These are phyloP conservation scores for Pardosa pseudoannulata DNA, from an alignment of 2,888 invertebrate genomes.

Conservation along the genomic window DNA sequence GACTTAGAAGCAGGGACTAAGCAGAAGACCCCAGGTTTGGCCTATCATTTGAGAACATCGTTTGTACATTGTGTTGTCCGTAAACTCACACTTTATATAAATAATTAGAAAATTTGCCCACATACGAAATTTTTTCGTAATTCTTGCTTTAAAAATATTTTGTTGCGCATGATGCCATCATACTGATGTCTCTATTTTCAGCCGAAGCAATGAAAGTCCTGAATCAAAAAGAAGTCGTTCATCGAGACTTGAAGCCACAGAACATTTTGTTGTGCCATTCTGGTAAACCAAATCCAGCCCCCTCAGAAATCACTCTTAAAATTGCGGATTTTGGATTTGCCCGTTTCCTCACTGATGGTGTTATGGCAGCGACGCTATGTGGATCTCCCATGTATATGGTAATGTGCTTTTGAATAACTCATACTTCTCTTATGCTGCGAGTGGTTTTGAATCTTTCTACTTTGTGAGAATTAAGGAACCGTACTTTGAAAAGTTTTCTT, in stretches of 20 bases:
- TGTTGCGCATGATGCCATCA: too few species aligned
- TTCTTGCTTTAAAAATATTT: too few species aligned
- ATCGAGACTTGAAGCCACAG: slow-evolving; percentile 99
- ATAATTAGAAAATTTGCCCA: too few species aligned
- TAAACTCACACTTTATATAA: too few species aligned
- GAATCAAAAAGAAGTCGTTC: slow-evolving; percentile 97
- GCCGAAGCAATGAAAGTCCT: slow-evolving; percentile 98
- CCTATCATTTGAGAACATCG: too few species aligned
- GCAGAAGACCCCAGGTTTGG: too few species aligned
- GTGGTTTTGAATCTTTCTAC: too few species aligned
- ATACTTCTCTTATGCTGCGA: slow-evolving; percentile 98
- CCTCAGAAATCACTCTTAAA: slow-evolving; percentile 93
- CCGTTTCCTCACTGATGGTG: slow-evolving; percentile 97
- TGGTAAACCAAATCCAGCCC: slow-evolving; percentile 83
- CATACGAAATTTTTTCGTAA: too few species aligned
- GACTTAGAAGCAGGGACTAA: too few species aligned
- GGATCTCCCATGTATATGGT: slow-evolving; percentile 99
- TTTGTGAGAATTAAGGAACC: not conserved
- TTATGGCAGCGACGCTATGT: slow-evolving; percentile 99
- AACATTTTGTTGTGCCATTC: slow-evolving; percentile 96
- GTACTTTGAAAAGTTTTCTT: too few species aligned
- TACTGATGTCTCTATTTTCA: slow-evolving; percentile 76
- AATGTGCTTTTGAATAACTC: too few species aligned
- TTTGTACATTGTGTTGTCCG: too few species aligned
- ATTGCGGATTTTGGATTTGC: slow-evolving; percentile 99